Conservation (phyloP, 2,113 vertebrate species). For the Mormyrus iriodes region DNA sequence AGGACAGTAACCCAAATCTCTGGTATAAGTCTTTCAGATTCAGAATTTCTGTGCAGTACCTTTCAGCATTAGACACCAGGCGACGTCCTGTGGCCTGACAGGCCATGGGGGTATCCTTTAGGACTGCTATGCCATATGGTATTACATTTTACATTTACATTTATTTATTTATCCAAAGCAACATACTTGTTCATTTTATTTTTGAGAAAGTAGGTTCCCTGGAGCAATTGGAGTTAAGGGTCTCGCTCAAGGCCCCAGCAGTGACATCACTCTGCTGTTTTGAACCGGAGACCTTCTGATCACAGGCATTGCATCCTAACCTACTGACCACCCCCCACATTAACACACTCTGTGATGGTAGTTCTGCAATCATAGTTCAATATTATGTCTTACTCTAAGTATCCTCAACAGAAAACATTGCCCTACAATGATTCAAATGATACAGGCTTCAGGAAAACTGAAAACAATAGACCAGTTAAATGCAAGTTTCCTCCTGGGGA, state of each 20-base stretch:
- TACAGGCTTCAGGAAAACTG: background rate
- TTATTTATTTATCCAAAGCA: background rate
- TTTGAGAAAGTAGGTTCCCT: background rate
- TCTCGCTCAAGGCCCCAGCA: background rate
- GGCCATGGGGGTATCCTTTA: background rate
- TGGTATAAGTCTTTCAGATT: background rate
- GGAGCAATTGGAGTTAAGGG: background rate
- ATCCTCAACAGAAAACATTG: background rate
- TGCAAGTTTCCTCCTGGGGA: background rate
- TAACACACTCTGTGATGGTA: background rate
- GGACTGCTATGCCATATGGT: background rate
- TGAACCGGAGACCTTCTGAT: background rate
- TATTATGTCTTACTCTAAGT: background rate
- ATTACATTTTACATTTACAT: background rate
- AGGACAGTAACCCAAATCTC: background rate
- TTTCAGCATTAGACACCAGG: background rate
- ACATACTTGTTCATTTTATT: background rate
- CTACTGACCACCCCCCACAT: background rate
- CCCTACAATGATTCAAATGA: background rate
- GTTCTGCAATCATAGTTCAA: background rate
- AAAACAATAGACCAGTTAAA: background rate
- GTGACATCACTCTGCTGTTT: background rate
- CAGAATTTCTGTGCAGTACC: background rate
- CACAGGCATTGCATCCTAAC: background rate
- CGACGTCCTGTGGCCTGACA: background rate